Conservation (phyloP, 1,140 invertebrate species). For the Apocrypta bakeri region DNA sequence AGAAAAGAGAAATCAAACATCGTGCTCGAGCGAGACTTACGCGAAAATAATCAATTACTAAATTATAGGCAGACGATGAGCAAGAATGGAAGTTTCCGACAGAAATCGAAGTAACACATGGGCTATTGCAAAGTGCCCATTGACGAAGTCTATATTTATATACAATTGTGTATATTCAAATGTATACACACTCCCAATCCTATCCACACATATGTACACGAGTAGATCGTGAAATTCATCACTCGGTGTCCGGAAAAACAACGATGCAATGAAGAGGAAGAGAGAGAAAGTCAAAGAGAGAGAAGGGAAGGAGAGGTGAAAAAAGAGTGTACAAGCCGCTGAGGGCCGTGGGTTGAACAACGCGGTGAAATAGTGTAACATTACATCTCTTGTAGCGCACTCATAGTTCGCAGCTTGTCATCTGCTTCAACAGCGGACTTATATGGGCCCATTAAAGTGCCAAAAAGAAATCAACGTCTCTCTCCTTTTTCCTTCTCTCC, state of each 20-base stretch:
- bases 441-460: constrained; percentile 39
- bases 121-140: too few relatives aligned
- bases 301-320: too few relatives aligned
- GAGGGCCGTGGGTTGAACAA: neutral
- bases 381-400: neutral
- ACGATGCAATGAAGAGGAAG: neutral
- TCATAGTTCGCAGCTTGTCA: constrained; percentile 38
- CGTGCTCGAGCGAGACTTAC: neutral
- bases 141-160: too few relatives aligned
- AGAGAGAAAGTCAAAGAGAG: too few relatives aligned
- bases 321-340: too few relatives aligned
- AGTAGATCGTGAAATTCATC: constrained; percentile 29
- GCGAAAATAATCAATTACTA: constrained; percentile 31
- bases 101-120: neutral
- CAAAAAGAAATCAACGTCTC: constrained; percentile 36
- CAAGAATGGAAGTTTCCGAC: too few relatives aligned
- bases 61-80: constrained; percentile 29
- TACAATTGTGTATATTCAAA: too few relatives aligned
- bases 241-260: neutral
- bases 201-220: too few relatives aligned
- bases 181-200: too few relatives aligned
- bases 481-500: constrained; percentile 9
- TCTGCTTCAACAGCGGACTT: constrained; percentile 35
- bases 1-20: neutral
- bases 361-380: constrained; percentile 33